phyloP scores from a whole-genome alignment of 2,888 invertebrate genomes.

The Sylvicola cinctus region DNA sequence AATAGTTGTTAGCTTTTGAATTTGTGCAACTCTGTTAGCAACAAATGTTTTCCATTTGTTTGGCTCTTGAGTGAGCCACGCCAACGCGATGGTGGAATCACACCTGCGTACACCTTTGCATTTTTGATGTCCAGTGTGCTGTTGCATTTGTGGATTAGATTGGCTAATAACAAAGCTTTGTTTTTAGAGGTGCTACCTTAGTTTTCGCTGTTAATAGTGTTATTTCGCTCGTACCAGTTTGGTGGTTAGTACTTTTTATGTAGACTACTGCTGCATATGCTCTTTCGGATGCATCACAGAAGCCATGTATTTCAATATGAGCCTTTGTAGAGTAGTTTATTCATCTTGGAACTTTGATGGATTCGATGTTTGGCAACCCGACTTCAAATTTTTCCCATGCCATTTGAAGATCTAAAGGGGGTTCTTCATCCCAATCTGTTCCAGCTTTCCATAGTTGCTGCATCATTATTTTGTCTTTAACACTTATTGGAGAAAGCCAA shows the following conservation, averaged over 20 bases:
- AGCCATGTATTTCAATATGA: constrained; percentile 5
- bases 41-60: constrained; percentile 2
- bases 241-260: neutral
- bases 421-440: constrained; percentile 7
- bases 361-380: neutral
- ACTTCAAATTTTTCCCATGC: constrained; percentile 5
- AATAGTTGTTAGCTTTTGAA: neutral
- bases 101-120: constrained; percentile 9
- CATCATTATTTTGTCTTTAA: constrained; percentile 7
- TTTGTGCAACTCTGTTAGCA: constrained; percentile 1
- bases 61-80: constrained; percentile 10
- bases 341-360: constrained; percentile 5
- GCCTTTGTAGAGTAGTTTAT: neutral
- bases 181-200: constrained; percentile 5
- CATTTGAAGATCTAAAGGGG: constrained; percentile 2
- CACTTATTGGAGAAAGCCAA: constrained; percentile 6
- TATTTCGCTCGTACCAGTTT: neutral
- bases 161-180: constrained; percentile 9
- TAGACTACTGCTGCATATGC: constrained; percentile 5
- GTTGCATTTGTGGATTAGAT: no score
- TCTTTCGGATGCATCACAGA: constrained; percentile 6
- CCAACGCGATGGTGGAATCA: constrained; percentile 13
- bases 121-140: constrained; percentile 4
- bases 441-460: constrained; percentile 6
- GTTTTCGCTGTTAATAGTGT: constrained; percentile 5